phyloP scores from a whole-genome alignment of 2,888 invertebrate genomes.

The Athetis lepigone region DNA sequence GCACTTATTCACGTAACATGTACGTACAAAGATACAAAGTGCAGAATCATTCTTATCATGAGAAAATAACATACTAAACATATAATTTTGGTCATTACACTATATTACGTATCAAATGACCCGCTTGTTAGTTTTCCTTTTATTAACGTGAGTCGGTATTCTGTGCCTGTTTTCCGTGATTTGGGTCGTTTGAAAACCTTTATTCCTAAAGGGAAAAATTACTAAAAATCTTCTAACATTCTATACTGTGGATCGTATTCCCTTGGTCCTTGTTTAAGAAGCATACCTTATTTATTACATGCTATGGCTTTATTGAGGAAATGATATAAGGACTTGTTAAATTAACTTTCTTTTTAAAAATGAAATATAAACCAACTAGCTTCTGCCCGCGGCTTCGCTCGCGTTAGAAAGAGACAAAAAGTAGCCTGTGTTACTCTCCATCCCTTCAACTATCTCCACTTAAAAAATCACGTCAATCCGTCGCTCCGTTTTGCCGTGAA shows the following conservation, averaged over 20 bases:
- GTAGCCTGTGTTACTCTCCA: too few species aligned
- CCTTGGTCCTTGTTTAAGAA: neutral
- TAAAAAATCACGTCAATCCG: too few species aligned
- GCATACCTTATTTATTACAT: neutral
- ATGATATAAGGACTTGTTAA: neutral
- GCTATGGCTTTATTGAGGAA: neutral
- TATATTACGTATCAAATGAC: slow-evolving; percentile 13
- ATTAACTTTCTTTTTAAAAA: neutral
- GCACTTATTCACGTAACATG: too few species aligned
- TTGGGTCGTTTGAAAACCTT: neutral
- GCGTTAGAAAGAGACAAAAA: too few species aligned
- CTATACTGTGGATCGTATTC: neutral
- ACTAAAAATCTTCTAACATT: slow-evolving; percentile 2
- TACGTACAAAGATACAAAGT: slow-evolving; percentile 24
- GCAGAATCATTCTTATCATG: slow-evolving; percentile 15
- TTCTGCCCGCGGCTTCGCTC: too few species aligned
- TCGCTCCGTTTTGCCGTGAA: too few species aligned
- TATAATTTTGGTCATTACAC: slow-evolving; percentile 22
- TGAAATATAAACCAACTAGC: too few species aligned
- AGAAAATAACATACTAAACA: slow-evolving; percentile 5
- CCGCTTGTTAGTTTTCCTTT: slow-evolving; percentile 7
- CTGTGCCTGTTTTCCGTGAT: neutral
- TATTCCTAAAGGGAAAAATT: neutral
- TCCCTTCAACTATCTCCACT: too few species aligned
- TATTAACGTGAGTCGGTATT: neutral